phyloP scores from a whole-genome alignment of 1,140 invertebrate species.

The Plutomurus gul region DNA sequence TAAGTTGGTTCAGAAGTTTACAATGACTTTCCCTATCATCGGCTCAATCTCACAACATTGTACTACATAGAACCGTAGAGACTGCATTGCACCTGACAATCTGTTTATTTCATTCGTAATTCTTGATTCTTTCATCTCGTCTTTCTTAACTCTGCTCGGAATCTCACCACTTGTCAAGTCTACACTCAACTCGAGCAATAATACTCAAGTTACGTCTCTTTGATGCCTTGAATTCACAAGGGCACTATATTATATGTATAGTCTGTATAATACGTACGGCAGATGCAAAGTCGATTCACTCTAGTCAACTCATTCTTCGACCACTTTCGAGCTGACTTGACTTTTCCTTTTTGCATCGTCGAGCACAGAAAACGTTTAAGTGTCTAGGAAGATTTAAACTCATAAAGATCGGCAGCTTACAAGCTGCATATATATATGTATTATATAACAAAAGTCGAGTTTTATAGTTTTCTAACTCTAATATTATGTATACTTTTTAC shows the following conservation, averaged over 20 bases:
- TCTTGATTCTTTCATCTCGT: conserved; percentile 4
- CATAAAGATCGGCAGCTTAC: conserved; percentile 16
- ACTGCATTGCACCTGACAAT: conserved; percentile 1
- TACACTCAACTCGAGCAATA: not conserved
- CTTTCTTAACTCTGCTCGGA: not conserved
- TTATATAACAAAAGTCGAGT: too few species aligned
- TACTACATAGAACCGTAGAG: not conserved
- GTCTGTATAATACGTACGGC: not conserved
- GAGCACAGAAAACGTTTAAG: not conserved
- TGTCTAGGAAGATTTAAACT: not conserved
- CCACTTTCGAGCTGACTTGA: not conserved
- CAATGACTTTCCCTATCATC: conserved; percentile 19
- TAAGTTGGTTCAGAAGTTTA: conserved; percentile 1
- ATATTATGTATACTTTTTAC: too few species aligned
- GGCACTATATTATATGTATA: not conserved
- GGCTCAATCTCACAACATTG: not conserved
- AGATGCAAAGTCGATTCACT: not conserved
- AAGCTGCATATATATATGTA: too few species aligned
- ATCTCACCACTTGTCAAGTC: conserved; percentile 13
- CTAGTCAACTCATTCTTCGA: conserved; percentile 2
- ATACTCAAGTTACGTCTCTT: not conserved
- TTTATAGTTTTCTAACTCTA: too few species aligned
- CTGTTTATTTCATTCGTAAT: conserved; percentile 5
- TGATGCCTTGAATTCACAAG: not conserved
- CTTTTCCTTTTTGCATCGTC: not conserved